A percentile compares a stretch with the other conserved stretches of the same genome.
phyloP scores from a whole-genome alignment of 2,888 invertebrate species.

The Macaria liturata region DNA sequence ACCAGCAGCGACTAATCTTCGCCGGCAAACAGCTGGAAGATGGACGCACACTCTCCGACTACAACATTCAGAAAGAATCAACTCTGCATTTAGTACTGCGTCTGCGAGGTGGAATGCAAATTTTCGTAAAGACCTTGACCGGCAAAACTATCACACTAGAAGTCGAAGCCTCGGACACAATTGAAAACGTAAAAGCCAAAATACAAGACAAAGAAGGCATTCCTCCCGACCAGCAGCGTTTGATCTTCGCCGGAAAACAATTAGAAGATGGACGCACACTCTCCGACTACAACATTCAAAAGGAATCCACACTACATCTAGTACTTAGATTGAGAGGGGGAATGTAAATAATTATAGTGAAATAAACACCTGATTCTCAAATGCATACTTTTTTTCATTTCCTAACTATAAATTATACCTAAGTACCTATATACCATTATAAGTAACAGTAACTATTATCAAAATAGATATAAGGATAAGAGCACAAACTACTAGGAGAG shows the following conservation, averaged over 20 bases:
- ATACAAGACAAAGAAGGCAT: slow-evolving; percentile 36
- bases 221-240: slow-evolving; percentile 34
- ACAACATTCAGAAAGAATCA: slow-evolving; percentile 36
- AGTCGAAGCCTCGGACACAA: slow-evolving; percentile 33
- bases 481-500: too few species aligned
- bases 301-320: slow-evolving; percentile 30
- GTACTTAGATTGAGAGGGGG: slow-evolving; percentile 31
- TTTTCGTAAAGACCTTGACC: slow-evolving; percentile 33
- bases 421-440: too few species aligned
- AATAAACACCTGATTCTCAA: slow-evolving; percentile 24
- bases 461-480: too few species aligned
- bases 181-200: slow-evolving; percentile 34
- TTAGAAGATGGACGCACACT: slow-evolving; percentile 33
- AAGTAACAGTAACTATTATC: too few species aligned
- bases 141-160: slow-evolving; percentile 33
- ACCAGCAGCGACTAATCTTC: slow-evolving; percentile 35
- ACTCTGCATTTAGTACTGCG: slow-evolving; percentile 34
- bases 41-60: slow-evolving; percentile 34
- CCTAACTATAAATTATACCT: too few species aligned
- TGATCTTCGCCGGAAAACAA: slow-evolving; percentile 35
- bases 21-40: slow-evolving; percentile 36
- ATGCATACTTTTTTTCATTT: slow-evolving; percentile 7
- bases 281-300: slow-evolving; percentile 33
- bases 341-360: slow-evolving; percentile 26
- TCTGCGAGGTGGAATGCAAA: slow-evolving; percentile 37